Percentiles rank a stretch among this genome's conserved stretches.
These are phyloP conservation scores for Trachelus tabidus DNA, from an alignment of 2,888 invertebrate species.

Conservation along the genomic window DNA sequence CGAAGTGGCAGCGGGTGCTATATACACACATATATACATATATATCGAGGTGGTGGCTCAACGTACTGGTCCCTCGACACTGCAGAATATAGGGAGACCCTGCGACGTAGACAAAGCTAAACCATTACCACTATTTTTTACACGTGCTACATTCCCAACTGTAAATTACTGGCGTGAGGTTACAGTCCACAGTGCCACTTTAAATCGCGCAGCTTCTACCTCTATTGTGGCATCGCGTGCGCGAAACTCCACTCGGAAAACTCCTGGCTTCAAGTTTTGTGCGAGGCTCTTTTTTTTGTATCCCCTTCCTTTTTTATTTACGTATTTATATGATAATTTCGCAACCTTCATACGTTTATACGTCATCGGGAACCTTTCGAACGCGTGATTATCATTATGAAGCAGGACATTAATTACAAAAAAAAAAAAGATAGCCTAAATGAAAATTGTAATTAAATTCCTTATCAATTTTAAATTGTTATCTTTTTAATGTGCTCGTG, in stretches of 20 bases:
- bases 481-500: neutral
- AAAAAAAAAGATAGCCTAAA: no score
- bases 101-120: slow-evolving; percentile 26
- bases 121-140: slow-evolving; percentile 29
- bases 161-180: slow-evolving; percentile 38
- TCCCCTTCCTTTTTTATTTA: neutral
- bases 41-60: neutral
- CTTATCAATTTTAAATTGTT: neutral
- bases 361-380: no score
- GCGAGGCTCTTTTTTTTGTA: neutral
- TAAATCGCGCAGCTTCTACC: neutral
- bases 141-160: slow-evolving; percentile 20
- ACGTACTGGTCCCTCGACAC: neutral
- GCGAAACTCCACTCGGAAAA: neutral
- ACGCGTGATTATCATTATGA: neutral
- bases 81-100: neutral
- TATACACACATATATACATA: no score
- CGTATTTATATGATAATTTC: neutral
- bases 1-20: neutral
- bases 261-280: neutral
- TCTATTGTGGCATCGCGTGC: neutral
- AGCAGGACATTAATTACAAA: neutral
- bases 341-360: neutral
- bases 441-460: neutral
- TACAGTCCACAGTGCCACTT: neutral